These are phyloP conservation scores for Nothocercus nigrocapillus DNA, from an alignment of 2,113 vertebrate species.

Conservation along the genomic window DNA sequence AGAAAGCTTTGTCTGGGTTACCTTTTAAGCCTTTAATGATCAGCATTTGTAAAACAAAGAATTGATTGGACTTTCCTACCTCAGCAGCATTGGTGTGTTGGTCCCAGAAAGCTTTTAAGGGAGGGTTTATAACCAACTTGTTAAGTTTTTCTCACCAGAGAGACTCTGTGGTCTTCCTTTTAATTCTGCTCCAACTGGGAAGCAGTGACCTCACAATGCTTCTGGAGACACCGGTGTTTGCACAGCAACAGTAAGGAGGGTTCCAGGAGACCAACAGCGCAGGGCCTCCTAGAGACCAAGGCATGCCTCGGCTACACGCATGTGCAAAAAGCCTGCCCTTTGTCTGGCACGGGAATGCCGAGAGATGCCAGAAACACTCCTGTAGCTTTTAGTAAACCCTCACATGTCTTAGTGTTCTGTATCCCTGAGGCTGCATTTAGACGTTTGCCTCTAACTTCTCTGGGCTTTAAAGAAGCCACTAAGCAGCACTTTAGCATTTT, in stretches of 20 bases:
- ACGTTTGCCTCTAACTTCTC: neutral
- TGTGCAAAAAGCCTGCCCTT: neutral
- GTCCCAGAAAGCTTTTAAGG: slow-evolving; percentile 34
- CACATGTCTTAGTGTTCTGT: neutral
- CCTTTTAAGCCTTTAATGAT: no score
- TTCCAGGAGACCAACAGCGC: no score
- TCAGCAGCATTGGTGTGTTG: slow-evolving; percentile 14
- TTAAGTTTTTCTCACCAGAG: slow-evolving; percentile 38
- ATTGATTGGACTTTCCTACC: neutral
- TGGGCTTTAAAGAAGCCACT: neutral
- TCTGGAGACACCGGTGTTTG: slow-evolving; percentile 44
- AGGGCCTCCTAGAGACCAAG: neutral
- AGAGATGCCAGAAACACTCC: neutral
- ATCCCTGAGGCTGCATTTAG: slow-evolving; percentile 16
- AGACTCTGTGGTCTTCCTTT: slow-evolving; percentile 54
- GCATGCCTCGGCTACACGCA: neutral
- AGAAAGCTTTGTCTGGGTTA: neutral
- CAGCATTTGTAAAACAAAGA: neutral
- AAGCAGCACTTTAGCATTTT: neutral
- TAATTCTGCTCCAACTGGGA: slow-evolving; percentile 31
- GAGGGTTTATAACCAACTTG: slow-evolving; percentile 6
- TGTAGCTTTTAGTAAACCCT: neutral
- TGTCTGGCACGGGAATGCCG: neutral
- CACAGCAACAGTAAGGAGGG: neutral
- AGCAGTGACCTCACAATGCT: slow-evolving; percentile 68